These are phyloP conservation scores for Drosophila aff. DNA, from an alignment of 1,140 invertebrate species.

Conservation along the genomic window DNA sequence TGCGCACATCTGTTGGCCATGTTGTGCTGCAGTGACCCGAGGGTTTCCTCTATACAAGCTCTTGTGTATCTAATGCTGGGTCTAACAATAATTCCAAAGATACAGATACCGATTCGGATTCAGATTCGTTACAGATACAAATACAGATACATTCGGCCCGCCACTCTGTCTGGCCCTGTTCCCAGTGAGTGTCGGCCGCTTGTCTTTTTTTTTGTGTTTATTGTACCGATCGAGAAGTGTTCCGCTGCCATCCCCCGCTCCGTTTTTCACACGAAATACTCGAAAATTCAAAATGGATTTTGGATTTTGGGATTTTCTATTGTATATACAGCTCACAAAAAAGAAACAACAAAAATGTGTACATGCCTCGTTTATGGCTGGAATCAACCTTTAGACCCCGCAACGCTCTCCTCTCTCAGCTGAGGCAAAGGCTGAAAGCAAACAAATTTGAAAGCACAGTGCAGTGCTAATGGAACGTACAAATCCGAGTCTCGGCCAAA, in stretches of 20 bases:
- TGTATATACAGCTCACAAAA: conserved; percentile 43
- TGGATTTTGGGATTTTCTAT: conserved; percentile 41
- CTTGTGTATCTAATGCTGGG: conserved; percentile 58
- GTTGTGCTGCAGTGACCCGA: conserved; percentile 48
- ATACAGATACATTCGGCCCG: conserved; percentile 59
- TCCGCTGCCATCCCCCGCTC: conserved; percentile 4
- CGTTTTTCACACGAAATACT: conserved; percentile 56
- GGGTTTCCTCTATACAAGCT: conserved; percentile 19
- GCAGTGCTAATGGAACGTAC: conserved; percentile 45
- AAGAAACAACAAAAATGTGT: conserved; percentile 21
- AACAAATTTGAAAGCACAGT: conserved; percentile 39
- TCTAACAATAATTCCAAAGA: conserved; percentile 48
- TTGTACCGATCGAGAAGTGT: conserved; percentile 28
- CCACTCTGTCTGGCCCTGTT: conserved; percentile 66
- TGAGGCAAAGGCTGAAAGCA: conserved; percentile 42
- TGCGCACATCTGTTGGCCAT: conserved; percentile 75
- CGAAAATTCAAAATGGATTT: conserved; percentile 59
- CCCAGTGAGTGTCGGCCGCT: conserved; percentile 47
- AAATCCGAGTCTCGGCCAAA: conserved; percentile 33
- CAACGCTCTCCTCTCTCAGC: conserved; percentile 19
- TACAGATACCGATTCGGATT: conserved; percentile 58
- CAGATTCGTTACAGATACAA: conserved; percentile 71
- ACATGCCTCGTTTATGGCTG: conserved; percentile 9
- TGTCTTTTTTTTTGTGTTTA: conserved; percentile 31
- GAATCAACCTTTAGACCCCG: conserved; percentile 18